Base-by-base conservation (phyloP, 2,888 invertebrate species). In the Drosophila suboccidentalis region DNA sequence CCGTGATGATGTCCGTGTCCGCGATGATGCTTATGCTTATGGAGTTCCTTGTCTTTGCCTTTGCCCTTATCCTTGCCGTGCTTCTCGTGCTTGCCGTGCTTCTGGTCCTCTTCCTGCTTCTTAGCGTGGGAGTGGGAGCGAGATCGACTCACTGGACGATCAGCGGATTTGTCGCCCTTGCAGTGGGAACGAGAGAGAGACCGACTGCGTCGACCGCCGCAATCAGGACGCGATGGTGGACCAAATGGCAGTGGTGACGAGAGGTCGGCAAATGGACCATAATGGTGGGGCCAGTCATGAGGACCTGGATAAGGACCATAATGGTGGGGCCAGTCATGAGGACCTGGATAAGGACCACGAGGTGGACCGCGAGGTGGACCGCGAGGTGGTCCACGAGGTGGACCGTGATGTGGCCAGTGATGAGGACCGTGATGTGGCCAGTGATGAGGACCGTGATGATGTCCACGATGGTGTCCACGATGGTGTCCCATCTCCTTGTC, bases 181-280 rank as follows among this genome's bases (percentile, higher is more conserved):
- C 50, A 32, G n/a, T 54, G 50, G 29, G 50, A 51, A 1, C 43
- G 62, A 1, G 78, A 63, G 9, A 15, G 47, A 0, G 61, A 72
- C 2, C 50, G 73, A 13, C 55, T 34, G 10, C 58, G 49, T 6
- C 53, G 51, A 13, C n/a, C 46, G 22, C 13, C 15, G 46, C 17
- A 53, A 1, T 38, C 36, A 3, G 43, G 9, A 10, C 15, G 46
- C 3, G 39, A 34, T 11, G 49, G 32, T 17, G 55, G 55, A 22
- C 38, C 44, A 32, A 34, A 36, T 32, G 39, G 13, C 19, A 8
- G 13, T 36, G 36, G 5, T n/a, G 2, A 1, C 38, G 38, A 6
- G 6, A 6, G 8, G 6, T n/a, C 17, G 6, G 8, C 15, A 17
- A 38, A 29, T 13, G 41, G 34, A 13, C 26, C 36, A n/a, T 5